phyloP scores from a whole-genome alignment of 37 sponge, comb jelly and placozoan genomes.

The Diacarnus erythraeanus region DNA sequence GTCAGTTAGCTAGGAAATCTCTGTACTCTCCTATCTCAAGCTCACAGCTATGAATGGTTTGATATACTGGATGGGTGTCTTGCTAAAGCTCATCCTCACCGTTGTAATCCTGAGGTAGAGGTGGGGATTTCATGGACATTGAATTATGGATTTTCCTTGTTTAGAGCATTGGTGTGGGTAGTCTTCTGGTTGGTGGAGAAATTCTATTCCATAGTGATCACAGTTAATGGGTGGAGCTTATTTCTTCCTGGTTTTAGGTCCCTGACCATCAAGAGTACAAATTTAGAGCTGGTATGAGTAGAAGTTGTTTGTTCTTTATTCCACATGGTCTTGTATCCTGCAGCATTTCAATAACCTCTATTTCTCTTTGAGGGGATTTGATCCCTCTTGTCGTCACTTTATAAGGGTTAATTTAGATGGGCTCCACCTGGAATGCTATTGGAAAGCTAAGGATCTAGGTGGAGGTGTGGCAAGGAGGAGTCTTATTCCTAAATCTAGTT shows the following conservation, averaged over 20 bases:
- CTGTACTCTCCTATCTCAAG: no score
- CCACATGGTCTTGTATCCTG: background rate
- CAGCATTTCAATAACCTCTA: constrained; percentile 28
- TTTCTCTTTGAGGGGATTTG: constrained; percentile 27
- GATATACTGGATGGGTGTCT: constrained; percentile 40
- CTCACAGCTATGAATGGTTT: constrained; percentile 31
- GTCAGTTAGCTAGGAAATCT: no score
- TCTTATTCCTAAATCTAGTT: no score
- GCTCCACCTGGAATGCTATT: constrained; percentile 33
- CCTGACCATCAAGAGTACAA: constrained; percentile 12
- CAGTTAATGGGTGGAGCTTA: constrained; percentile 34
- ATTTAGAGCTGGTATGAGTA: constrained; percentile 41
- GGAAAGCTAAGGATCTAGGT: background rate
- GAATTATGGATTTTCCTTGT: background rate
- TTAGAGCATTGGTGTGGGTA: constrained; percentile 34
- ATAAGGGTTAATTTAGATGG: constrained; percentile 33
- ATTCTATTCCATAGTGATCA: constrained; percentile 25
- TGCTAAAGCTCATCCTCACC: constrained; percentile 23
- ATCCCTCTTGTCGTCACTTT: constrained; percentile 33
- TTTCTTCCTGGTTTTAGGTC: constrained; percentile 13
- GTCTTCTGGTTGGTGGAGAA: constrained; percentile 36
- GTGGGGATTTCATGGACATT: background rate
- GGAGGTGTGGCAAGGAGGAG: background rate
- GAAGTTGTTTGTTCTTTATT: background rate
- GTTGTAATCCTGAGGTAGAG: constrained; percentile 50